These are phyloP conservation scores for Diploptera punctata DNA, from an alignment of 2,888 invertebrate genomes.

Conservation along the genomic window DNA sequence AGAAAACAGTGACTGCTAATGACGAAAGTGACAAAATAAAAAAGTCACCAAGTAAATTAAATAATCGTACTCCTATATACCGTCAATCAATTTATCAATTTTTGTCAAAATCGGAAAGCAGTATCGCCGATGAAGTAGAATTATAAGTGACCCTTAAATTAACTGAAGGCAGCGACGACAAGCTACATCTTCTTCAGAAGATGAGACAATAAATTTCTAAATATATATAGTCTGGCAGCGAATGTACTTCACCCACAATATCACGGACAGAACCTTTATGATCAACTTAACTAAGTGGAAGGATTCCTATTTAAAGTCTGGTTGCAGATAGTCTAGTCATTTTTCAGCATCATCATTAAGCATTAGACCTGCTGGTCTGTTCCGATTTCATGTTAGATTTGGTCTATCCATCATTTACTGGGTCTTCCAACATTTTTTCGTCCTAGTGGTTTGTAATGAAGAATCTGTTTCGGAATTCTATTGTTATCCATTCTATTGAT, in stretches of 20 bases:
- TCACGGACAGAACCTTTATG: conserved; percentile 2
- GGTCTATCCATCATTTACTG: too few species aligned
- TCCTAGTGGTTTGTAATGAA: too few species aligned
- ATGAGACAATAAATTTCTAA: neutral
- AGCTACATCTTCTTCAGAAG: neutral
- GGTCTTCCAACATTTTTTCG: too few species aligned
- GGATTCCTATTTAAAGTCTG: neutral
- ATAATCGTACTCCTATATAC: neutral
- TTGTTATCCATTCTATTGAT: too few species aligned
- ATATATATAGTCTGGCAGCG: neutral
- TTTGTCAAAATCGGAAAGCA: neutral
- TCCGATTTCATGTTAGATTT: too few species aligned
- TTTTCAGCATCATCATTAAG: neutral
- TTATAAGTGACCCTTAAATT: neutral
- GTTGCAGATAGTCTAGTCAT: neutral
- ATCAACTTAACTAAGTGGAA: neutral
- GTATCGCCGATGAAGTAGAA: neutral
- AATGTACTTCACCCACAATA: conserved; percentile 3
- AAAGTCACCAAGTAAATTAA: neutral
- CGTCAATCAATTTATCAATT: neutral
- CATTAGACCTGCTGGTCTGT: too few species aligned
- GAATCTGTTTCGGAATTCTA: too few species aligned
- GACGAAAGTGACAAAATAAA: neutral
- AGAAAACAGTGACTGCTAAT: neutral
- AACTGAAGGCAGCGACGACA: neutral